These are phyloP conservation scores for Dicranocentrus wangi DNA, from an alignment of 2,888 invertebrate species.

Conservation along the genomic window DNA sequence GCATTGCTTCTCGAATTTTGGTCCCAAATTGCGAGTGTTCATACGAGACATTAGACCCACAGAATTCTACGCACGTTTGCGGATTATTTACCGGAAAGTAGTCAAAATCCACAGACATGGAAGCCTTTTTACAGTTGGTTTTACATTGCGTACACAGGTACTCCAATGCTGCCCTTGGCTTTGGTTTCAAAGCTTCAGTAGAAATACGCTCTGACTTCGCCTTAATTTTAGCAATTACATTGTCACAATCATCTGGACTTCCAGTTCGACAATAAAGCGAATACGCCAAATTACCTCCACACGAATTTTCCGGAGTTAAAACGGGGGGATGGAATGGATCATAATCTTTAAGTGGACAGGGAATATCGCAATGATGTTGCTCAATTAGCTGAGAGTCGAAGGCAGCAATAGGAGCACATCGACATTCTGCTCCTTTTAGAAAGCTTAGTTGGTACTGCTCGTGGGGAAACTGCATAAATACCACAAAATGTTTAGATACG, in stretches of 20 bases:
- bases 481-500: too few species aligned
- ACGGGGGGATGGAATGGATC: neutral
- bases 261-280: conserved; percentile 62
- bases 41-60: conserved; percentile 30
- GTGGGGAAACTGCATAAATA: too few species aligned
- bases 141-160: conserved; percentile 19
- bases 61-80: conserved; percentile 37
- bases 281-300: conserved; percentile 66
- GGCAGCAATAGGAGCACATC: conserved; percentile 22
- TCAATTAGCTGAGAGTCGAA: conserved; percentile 36
- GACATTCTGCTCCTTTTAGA: conserved; percentile 60
- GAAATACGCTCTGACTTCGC: neutral
- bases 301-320: conserved; percentile 1
- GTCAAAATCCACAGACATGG: conserved; percentile 45
- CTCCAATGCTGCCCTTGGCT: neutral
- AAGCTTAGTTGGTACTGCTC: conserved; percentile 43
- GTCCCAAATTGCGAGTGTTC: neutral
- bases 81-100: conserved; percentile 67
- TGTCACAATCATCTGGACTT: conserved; percentile 6
- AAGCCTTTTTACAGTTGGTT: neutral
- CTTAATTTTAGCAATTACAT: neutral
- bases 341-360: conserved; percentile 40
- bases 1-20: conserved; percentile 24
- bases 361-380: conserved; percentile 39
- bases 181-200: neutral